Base-by-base conservation (phyloP, 1,140 invertebrate species). In the Polypedilum pembai region DNA sequence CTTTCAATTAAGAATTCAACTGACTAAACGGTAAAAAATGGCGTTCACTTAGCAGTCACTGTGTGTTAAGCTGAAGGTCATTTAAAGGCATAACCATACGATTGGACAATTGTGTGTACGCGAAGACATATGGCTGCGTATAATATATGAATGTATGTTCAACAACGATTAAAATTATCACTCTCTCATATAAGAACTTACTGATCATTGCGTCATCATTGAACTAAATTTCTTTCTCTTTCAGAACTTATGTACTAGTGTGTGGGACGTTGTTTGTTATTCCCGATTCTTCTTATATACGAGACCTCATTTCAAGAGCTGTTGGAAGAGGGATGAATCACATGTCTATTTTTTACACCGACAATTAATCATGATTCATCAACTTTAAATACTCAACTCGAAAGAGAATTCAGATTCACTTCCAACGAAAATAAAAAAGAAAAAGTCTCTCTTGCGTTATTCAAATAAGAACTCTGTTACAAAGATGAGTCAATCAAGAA, bases 1-100 rank as follows among this genome's bases (percentile, higher is more conserved):
- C 45, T 56, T 56, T 56, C 12, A 56, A 56, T 56, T 12, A 56
- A 56, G 12, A 56, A 56, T 56, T n/a, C 45, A n/a, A 33, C 24
- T n/a, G 45, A 56, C 45, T 56, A 56, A 56, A 56, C 45, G 45
- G 45, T 56, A 56, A 56, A 33, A 33, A 56, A 56, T 56, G 45
- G 45, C 45, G 45, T 56, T 56, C n/a, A 56, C 45, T 56, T 56
- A 56, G 45, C 12, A n/a, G 45, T 56, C 45, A n/a, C 15, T 8
- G 8, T 56, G 12, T 56, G n/a, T 56, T n/a, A 56, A 12, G 8
- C n/a, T 56, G 45, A 56, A 56, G 45, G 45, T 56, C 45, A 56
- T 56, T 56, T 56, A 56, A 56, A 56, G 45, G n/a, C 45, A 56
- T 12, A 56, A 56, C 45, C 45, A 12, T 56, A 56, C 12, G 45